Evolutionary conservation across 2,888 invertebrate genomes (phyloP), one percentile per base, ranked within the genome.

Genomic region (Clepsis dumicolana): DNA sequence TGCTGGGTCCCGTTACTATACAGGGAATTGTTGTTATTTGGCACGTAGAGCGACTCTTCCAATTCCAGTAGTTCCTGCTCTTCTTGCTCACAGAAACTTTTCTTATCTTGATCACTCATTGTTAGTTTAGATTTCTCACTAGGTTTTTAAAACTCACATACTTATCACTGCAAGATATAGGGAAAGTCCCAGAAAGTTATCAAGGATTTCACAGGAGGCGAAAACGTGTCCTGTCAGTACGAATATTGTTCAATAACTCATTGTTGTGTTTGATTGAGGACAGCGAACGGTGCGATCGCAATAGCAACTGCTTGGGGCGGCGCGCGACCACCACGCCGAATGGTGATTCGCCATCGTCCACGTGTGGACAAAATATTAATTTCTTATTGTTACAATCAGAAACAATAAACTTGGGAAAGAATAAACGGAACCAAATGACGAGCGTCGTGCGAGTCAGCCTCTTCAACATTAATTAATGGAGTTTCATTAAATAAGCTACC

Each of bases 1-100:
- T 94, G 93, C 79, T 91, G 85, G 53, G 94, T 94, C 78, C 94
- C 94, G 88, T 94, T 94, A 85, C 94, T 94, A 80, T 94, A 94
- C 72, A 94, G 84, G 16, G 94, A 94, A 74, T 91, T 91, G 74
- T 93, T 91, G 72, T 93, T 93, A 73, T 90, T 89, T 14, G 89
- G 85, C 7, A 83, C 84, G 73, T 93, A 93, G 54, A 90, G 77
- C 10, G 84, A 81, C 69, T 90, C 91, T 70, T 89, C 87, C 27
- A 77, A 74, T 35, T 89, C 88, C 50, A 10, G 10, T n/a, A n/a
- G n/a, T n/a, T n/a, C n/a, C n/a, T n/a, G n/a, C n/a, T n/a, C n/a
- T n/a, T 91, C 89, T 72, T 81, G 86, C 38, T 89, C 91, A 64
- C 87, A 87, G 74, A 85, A 82, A 71, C 77, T 87, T 77, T 83